Conservation (phyloP, 2,113 vertebrate species). For the Brachyistius frenatus region DNA sequence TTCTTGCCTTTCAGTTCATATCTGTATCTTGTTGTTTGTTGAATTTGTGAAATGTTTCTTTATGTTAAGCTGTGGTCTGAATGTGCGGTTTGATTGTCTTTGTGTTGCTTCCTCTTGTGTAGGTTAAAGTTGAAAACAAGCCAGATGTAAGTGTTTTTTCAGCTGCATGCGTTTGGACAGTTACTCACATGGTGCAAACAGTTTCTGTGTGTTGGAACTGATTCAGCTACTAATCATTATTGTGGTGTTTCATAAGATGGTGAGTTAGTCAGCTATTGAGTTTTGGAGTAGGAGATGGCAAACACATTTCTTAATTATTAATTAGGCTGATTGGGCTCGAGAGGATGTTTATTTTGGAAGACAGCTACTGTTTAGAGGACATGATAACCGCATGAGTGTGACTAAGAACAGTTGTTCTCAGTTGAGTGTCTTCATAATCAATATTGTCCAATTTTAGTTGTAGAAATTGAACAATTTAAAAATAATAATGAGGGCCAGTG, state of each 20-base stretch:
- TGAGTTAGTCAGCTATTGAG: neutral
- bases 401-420: neutral
- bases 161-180: constrained; percentile 34
- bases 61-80: neutral
- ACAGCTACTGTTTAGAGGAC: neutral
- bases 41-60: neutral
- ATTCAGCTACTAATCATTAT: neutral
- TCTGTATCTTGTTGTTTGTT: constrained; percentile 25
- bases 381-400: neutral
- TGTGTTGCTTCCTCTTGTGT: constrained; percentile 59
- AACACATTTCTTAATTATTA: neutral
- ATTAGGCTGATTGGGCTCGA: neutral
- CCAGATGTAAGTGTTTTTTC: constrained; percentile 75
- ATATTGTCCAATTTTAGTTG: neutral
- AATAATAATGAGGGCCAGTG: neutral
- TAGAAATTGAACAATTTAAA: neutral
- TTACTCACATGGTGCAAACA: constrained; percentile 3
- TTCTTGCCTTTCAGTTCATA: constrained; percentile 5
- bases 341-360: neutral
- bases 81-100: constrained; percentile 59
- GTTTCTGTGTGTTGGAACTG: constrained; percentile 17
- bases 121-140: constrained; percentile 79
- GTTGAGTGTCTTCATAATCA: neutral
- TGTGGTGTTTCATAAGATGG: neutral
- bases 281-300: neutral